phyloP scores from a whole-genome alignment of 2,113 vertebrate species.

The human region DNA sequence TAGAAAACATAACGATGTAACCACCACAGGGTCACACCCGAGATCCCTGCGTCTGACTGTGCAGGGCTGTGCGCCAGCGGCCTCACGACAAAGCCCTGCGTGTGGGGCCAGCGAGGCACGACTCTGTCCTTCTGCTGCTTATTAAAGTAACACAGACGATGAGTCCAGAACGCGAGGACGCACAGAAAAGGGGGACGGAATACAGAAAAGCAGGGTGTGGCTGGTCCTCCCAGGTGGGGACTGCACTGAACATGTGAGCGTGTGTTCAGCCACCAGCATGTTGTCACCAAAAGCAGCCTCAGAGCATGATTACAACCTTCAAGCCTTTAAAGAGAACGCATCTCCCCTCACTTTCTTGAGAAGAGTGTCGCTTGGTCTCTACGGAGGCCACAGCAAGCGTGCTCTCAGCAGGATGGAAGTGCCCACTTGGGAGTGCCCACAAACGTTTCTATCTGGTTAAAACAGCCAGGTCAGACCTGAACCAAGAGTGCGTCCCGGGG shows the following conservation, averaged over 20 bases:
- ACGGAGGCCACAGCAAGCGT: accelerated
- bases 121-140: neutral
- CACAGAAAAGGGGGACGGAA: neutral
- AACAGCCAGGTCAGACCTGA: neutral
- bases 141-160: accelerated
- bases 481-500: accelerated
- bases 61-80: too few relatives aligned
- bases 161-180: accelerated
- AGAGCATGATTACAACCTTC: accelerated
- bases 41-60: too few relatives aligned
- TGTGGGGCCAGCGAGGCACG: too few relatives aligned
- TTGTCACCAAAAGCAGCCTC: accelerated
- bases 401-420: neutral
- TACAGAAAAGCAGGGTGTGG: accelerated
- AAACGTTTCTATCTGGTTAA: accelerated
- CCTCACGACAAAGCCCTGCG: too few relatives aligned
- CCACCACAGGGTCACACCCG: too few relatives aligned
- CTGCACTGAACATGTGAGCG: accelerated
- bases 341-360: neutral
- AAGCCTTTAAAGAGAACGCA: accelerated
- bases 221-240: neutral
- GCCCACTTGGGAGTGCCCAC: neutral
- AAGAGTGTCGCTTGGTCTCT: neutral
- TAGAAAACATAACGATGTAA: neutral
- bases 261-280: accelerated